A percentile compares a stretch with the other conserved stretches of the same genome.
phyloP scores from a whole-genome alignment of 2,797 vertebrate genomes.

The Phyllotis vaccarum region DNA sequence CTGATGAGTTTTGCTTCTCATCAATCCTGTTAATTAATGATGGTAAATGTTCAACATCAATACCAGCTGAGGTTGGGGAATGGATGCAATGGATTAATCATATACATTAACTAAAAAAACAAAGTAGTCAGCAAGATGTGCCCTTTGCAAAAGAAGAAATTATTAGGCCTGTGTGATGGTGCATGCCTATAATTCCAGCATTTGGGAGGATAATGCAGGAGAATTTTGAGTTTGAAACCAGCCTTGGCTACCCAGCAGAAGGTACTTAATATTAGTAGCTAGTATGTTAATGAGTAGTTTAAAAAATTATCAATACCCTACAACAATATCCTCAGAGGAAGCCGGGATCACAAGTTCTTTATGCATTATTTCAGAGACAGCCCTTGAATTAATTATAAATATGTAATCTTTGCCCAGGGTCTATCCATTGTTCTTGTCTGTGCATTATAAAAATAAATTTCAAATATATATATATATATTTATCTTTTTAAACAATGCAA shows the following conservation, averaged over 20 bases:
- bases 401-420: slow-evolving; percentile 15
- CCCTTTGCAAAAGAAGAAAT: slow-evolving; percentile 48
- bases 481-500: background rate
- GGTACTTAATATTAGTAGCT: slow-evolving; percentile 20
- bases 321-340: background rate
- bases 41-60: background rate
- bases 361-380: slow-evolving; percentile 18
- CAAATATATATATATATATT: background rate
- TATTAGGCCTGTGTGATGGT: background rate
- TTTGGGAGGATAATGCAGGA: background rate
- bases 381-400: background rate
- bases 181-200: background rate
- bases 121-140: background rate
- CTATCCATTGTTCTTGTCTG: slow-evolving; percentile 20
- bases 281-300: slow-evolving; percentile 26
- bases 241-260: background rate
- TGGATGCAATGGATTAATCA: too few species aligned
- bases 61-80: background rate
- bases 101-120: background rate
- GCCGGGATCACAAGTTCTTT: background rate
- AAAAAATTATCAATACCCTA: slow-evolving; percentile 15
- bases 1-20: slow-evolving; percentile 19
- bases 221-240: background rate
- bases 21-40: background rate
- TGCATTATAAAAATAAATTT: slow-evolving; percentile 27